Evolutionary conservation across 2,888 invertebrate species (phyloP).

Genomic region (Mimas tiliae): DNA sequence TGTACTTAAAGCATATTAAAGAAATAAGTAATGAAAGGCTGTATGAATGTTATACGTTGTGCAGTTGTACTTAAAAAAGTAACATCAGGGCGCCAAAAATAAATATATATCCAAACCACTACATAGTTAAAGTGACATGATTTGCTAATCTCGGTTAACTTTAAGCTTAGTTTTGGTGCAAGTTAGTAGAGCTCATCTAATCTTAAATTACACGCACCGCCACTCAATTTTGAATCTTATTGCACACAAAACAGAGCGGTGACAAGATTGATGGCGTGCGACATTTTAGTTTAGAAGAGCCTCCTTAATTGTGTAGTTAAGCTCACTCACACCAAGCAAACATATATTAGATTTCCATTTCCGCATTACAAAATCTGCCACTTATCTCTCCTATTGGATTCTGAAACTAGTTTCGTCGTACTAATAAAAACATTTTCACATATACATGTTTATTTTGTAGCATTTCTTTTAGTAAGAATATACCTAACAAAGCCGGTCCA

Average conservation of each 20-base stretch:
- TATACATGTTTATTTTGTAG: not conserved
- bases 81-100: not conserved
- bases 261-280: not conserved
- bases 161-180: not conserved
- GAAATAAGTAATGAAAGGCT: not conserved
- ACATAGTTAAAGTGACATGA: not conserved
- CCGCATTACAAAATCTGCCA: not conserved
- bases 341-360: not conserved
- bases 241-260: not conserved
- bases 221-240: not conserved
- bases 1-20: too few species aligned
- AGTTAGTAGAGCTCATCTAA: not conserved
- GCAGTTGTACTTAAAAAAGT: not conserved
- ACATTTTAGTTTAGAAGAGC: not conserved
- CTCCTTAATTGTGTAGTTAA: not conserved
- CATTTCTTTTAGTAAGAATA: not conserved
- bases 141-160: not conserved
- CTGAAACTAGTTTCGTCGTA: not conserved
- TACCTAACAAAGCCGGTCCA: not conserved
- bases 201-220: not conserved
- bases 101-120: too few species aligned
- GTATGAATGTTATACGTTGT: not conserved
- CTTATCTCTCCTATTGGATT: not conserved
- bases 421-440: not conserved
- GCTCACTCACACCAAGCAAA: conserved; percentile 18